A percentile compares a stretch with the other conserved stretches of the same genome.
These are phyloP conservation scores for Pontoporia blainvillei DNA, from an alignment of 2,113 vertebrate genomes.

Conservation along the genomic window DNA sequence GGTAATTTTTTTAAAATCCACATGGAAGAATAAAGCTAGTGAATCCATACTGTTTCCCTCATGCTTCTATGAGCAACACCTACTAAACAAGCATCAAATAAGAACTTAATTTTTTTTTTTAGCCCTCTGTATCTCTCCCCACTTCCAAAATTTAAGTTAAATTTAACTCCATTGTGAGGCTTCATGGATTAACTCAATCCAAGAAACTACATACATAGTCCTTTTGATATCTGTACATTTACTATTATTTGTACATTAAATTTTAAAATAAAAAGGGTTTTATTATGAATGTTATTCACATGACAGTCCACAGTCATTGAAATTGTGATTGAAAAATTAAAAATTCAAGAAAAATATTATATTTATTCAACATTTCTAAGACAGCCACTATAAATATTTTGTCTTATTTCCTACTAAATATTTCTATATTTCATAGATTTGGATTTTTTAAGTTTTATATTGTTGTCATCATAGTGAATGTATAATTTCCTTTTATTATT, in stretches of 20 bases:
- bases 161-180: background rate
- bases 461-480: background rate
- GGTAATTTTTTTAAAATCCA: background rate
- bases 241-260: background rate
- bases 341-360: background rate
- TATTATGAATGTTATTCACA: background rate
- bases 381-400: background rate
- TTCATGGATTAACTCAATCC: background rate
- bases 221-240: background rate
- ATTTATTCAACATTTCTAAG: background rate
- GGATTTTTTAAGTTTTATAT: background rate
- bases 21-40: background rate
- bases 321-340: background rate
- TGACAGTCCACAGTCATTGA: background rate
- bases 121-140: background rate
- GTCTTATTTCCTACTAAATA: background rate
- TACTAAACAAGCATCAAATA: background rate
- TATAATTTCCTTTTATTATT: background rate
- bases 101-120: background rate
- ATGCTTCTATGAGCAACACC: background rate
- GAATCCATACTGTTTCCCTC: background rate
- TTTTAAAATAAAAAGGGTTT: background rate
- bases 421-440: background rate
- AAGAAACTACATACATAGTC: background rate
- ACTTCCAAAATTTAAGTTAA: background rate